Conservation (phyloP, 2,797 vertebrate species). For the Peromyscus attwateri region DNA sequence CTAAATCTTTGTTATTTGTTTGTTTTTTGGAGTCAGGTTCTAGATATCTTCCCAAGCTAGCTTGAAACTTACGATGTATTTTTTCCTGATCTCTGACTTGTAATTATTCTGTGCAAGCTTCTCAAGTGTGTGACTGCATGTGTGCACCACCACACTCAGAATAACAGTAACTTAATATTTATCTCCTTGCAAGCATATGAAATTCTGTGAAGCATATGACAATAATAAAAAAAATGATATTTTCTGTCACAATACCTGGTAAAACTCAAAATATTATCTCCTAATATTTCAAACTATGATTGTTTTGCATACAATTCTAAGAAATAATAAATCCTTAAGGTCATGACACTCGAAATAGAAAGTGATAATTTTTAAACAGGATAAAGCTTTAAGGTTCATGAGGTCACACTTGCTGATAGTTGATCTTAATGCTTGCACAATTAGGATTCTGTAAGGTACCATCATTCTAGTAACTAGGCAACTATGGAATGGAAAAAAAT, state of each 20-base stretch:
- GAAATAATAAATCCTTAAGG: neutral
- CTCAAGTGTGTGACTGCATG: neutral
- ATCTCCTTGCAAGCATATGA: neutral
- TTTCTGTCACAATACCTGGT: neutral
- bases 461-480: neutral
- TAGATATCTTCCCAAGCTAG: neutral
- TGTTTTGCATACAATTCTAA: neutral
- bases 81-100: neutral
- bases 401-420: neutral
- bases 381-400: neutral
- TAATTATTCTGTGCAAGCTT: neutral
- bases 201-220: neutral
- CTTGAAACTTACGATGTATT: neutral
- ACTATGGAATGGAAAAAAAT: neutral
- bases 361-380: neutral
- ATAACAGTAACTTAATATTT: neutral
- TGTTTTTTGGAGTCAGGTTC: neutral
- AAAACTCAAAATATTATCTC: neutral
- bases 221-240: neutral
- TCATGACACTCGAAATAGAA: conserved; percentile 39
- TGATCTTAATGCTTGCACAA: neutral
- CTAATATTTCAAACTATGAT: neutral
- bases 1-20: neutral
- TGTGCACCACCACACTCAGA: neutral
- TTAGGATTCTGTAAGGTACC: neutral